A percentile compares a stretch with the other conserved stretches of the same genome.
These are phyloP conservation scores for Macrocentrus cingulum DNA, from an alignment of 1,140 invertebrate genomes.

Conservation along the genomic window DNA sequence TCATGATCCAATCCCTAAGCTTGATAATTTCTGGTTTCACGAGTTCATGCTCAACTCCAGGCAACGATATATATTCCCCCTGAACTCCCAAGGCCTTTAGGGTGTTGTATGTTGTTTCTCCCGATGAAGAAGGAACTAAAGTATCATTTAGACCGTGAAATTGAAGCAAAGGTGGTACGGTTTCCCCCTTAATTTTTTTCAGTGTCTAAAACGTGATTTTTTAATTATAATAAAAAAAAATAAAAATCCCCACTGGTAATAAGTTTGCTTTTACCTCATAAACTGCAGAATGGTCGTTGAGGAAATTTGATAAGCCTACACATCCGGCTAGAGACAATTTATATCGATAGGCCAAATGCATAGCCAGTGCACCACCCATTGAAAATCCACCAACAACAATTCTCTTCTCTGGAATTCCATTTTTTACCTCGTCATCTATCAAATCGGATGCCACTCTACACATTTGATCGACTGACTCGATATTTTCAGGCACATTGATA, in stretches of 20 bases:
- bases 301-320: slow-evolving; percentile 72
- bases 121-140: slow-evolving; percentile 62
- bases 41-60: slow-evolving; percentile 62
- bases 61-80: slow-evolving; percentile 56
- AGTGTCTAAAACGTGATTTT: slow-evolving; percentile 30
- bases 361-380: slow-evolving; percentile 72
- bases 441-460: slow-evolving; percentile 62
- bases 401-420: slow-evolving; percentile 65
- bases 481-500: slow-evolving; percentile 63
- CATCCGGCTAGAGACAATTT: slow-evolving; percentile 66
- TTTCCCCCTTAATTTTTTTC: slow-evolving; percentile 17
- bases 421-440: slow-evolving; percentile 65
- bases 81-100: slow-evolving; percentile 57
- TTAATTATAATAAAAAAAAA: neutral
- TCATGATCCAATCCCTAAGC: slow-evolving; percentile 62
- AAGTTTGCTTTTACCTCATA: slow-evolving; percentile 55
- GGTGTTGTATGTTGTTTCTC: slow-evolving; percentile 54
- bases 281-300: slow-evolving; percentile 68
- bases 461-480: slow-evolving; percentile 63
- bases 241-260: neutral
- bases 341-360: slow-evolving; percentile 68
- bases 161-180: slow-evolving; percentile 43
- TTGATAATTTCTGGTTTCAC: slow-evolving; percentile 55
- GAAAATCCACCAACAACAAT: slow-evolving; percentile 77
- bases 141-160: slow-evolving; percentile 57